Percentiles rank a stretch among this genome's conserved stretches.
Conservation (phyloP, 2,888 invertebrate genomes). For the Nephrotoma flavescens region DNA sequence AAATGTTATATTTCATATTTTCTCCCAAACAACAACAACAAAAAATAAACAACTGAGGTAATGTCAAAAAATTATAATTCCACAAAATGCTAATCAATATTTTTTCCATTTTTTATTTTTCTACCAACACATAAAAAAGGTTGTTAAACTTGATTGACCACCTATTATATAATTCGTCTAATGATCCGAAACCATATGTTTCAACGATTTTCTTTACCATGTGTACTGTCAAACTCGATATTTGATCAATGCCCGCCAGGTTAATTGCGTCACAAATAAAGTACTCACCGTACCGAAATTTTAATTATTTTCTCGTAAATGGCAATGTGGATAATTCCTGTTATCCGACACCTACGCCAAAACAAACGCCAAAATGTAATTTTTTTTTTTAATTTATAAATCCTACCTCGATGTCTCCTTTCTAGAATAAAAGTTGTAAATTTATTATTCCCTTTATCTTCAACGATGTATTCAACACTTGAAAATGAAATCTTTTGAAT, state of each 20-base stretch:
- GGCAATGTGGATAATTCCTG: too few relatives aligned
- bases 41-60: not conserved
- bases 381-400: too few relatives aligned
- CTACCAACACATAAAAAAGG: not conserved
- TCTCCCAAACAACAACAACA: not conserved
- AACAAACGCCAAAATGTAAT: too few relatives aligned
- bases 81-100: not conserved
- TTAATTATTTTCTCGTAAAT: too few relatives aligned
- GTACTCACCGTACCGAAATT: too few relatives aligned
- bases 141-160: not conserved
- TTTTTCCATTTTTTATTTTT: not conserved
- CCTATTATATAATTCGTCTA: not conserved
- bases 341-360: too few relatives aligned
- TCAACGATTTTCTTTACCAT: not conserved
- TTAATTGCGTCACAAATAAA: too few relatives aligned
- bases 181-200: not conserved
- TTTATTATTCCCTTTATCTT: too few relatives aligned
- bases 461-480: too few relatives aligned
- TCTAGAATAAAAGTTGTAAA: too few relatives aligned
- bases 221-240: not conserved
- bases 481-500: too few relatives aligned
- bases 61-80: not conserved
- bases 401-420: too few relatives aligned
- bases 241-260: not conserved
- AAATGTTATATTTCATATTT: not conserved